These are phyloP conservation scores for Epistrophe eligans DNA, from an alignment of 2,888 invertebrate genomes.

Conservation along the genomic window DNA sequence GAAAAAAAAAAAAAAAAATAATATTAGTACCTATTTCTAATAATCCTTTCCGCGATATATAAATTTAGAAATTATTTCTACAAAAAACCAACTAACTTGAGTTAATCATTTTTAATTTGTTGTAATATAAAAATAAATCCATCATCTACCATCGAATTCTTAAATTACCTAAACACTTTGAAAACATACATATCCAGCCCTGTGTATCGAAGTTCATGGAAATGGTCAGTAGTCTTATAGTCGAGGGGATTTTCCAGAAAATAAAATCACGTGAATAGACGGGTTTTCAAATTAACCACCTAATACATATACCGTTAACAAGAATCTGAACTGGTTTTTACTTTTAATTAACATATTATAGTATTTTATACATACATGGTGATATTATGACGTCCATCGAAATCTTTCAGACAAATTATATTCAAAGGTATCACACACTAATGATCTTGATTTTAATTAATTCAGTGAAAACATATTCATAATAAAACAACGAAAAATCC, in stretches of 20 bases:
- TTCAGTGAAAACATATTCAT: not conserved
- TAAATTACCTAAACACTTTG: too few species aligned
- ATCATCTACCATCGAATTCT: too few species aligned
- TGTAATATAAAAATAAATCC: too few species aligned
- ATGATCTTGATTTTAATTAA: conserved; percentile 33
- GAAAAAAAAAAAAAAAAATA: too few species aligned
- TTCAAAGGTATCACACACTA: not conserved
- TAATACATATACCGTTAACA: conserved; percentile 23
- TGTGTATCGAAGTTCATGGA: conserved; percentile 34
- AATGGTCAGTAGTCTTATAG: conserved; percentile 14
- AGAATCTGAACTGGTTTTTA: conserved; percentile 33
- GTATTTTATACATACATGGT: conserved; percentile 7
- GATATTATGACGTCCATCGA: conserved; percentile 10
- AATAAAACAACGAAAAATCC: not conserved
- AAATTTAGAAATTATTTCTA: too few species aligned
- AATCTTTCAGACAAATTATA: conserved; percentile 1
- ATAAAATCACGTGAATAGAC: conserved; percentile 11
- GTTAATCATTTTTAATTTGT: too few species aligned
- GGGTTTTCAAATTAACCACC: conserved; percentile 26
- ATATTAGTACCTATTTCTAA: too few species aligned
- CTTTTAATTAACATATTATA: not conserved
- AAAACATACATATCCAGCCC: not conserved
- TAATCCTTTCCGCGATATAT: too few species aligned
- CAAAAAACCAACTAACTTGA: too few species aligned
- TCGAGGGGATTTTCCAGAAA: conserved; percentile 37